Conservation (phyloP, 1,140 invertebrate genomes). For the Atopsyche davidsoni region DNA sequence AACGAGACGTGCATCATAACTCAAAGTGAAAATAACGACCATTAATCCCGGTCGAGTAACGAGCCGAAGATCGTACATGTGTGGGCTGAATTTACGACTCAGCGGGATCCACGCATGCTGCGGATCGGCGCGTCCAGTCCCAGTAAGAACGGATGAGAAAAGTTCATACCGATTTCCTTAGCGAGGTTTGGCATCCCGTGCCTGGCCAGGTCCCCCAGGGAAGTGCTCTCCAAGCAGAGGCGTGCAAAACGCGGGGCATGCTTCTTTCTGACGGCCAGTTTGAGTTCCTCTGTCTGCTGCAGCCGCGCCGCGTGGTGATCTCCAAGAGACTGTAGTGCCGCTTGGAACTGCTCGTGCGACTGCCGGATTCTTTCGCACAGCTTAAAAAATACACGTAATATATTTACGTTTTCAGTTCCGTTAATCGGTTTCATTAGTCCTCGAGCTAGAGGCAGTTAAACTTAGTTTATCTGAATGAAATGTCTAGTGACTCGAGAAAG, state of each 20-base stretch:
- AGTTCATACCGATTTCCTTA: constrained; percentile 65
- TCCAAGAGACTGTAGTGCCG: constrained; percentile 62
- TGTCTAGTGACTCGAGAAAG: neutral
- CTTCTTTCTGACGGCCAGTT: constrained; percentile 68
- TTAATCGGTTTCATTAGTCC: too few relatives aligned
- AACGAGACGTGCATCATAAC: too few relatives aligned
- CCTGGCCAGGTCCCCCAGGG: constrained; percentile 70
- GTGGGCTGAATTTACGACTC: too few relatives aligned
- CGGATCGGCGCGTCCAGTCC: too few relatives aligned
- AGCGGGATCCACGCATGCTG: too few relatives aligned
- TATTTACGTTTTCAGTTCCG: too few relatives aligned
- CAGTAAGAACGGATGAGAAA: neutral
- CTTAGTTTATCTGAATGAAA: too few relatives aligned
- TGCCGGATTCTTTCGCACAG: constrained; percentile 59
- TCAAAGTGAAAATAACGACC: too few relatives aligned
- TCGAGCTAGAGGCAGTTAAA: too few relatives aligned
- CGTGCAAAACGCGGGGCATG: constrained; percentile 77
- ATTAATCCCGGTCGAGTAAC: too few relatives aligned
- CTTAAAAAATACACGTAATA: too few relatives aligned
- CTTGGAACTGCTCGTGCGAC: constrained; percentile 65
- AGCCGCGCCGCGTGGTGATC: constrained; percentile 56
- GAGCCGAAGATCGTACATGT: too few relatives aligned
- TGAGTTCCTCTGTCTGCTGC: constrained; percentile 76
- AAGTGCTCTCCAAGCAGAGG: constrained; percentile 79
- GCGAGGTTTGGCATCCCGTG: constrained; percentile 74